Conservation (phyloP, 2,888 invertebrate genomes). For the Cybosia mesomella region DNA sequence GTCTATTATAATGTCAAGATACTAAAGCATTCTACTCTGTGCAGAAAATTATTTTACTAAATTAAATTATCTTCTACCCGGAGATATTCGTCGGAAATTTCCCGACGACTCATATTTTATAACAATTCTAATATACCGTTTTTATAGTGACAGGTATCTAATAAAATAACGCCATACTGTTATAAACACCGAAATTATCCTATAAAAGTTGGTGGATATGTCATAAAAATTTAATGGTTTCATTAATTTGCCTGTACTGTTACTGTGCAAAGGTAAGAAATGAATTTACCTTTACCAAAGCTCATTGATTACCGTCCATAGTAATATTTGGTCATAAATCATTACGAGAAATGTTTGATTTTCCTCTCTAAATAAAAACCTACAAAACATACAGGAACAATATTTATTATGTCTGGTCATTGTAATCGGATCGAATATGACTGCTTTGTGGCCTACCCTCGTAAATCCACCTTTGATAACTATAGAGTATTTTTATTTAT, state of each 20-base stretch:
- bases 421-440: conserved; percentile 2
- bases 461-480: neutral
- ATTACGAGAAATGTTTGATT: neutral
- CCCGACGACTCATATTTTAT: conserved; percentile 38
- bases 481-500: neutral
- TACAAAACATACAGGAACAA: neutral
- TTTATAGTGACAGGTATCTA: conserved; percentile 45
- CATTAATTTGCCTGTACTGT: conserved; percentile 25
- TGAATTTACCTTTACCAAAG: neutral
- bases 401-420: neutral
- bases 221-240: conserved; percentile 45
- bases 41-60: too few relatives aligned
- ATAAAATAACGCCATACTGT: conserved; percentile 47
- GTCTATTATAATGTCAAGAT: too few relatives aligned
- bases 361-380: neutral
- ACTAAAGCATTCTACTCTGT: too few relatives aligned
- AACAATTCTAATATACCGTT: conserved; percentile 43
- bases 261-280: conserved; percentile 1
- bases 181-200: conserved; percentile 44
- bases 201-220: conserved; percentile 38
- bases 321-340: neutral
- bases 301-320: neutral
- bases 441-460: neutral
- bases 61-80: neutral
- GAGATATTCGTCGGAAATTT: conserved; percentile 9